Evolutionary conservation across 2,888 invertebrate species (phyloP), one percentile per base, ranked within the genome.

Genomic region (Drosophila suboccidentalis): DNA sequence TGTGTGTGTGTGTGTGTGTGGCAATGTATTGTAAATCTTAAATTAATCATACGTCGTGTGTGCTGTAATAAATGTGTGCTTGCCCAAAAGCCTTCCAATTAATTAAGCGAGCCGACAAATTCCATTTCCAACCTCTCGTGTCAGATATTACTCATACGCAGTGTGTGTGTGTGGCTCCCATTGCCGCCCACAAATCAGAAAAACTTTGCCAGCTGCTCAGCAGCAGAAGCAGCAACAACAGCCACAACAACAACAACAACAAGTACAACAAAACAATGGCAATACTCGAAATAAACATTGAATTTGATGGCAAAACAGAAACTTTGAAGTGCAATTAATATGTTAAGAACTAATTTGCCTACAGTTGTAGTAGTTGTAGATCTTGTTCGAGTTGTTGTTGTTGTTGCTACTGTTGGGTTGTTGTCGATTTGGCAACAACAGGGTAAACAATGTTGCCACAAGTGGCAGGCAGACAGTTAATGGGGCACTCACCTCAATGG

Each of bases 401-500:
- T 26, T 26, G 54, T 19, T 29, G n/a, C 22, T 22, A 4, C 1
- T 26, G 29, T 29, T 8, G 29, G 29, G 29, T 29, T 29, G 29
- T 29, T 29, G 29, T 5, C 8, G 29, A 29, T 6, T 29, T 8
- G 19, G 29, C 46, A 47, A 47, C n/a, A 9, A 13, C 11, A 8
- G 1, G 4, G 4, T 8, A 8, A 9, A 3, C 5, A 34, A 17
- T 5, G 34, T 6, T 67, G 67, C 49, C 38, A 65, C 66, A 57
- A 51, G 55, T 57, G 61, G 44, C 34, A n/a, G 44, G 26, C 26
- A 26, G 26, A 32, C 11, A 54, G 22, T 26, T 38, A 11, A 51
- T 36, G 43, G 36, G 59, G 26, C 47, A 93, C 92, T 92, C 78
- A 93, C 92, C 92, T 92, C 92, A 44, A 92, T 93, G 36, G 92